Evolutionary conservation across 2,113 vertebrate species (phyloP).

Genomic region (Odocoileus virginianus): DNA sequence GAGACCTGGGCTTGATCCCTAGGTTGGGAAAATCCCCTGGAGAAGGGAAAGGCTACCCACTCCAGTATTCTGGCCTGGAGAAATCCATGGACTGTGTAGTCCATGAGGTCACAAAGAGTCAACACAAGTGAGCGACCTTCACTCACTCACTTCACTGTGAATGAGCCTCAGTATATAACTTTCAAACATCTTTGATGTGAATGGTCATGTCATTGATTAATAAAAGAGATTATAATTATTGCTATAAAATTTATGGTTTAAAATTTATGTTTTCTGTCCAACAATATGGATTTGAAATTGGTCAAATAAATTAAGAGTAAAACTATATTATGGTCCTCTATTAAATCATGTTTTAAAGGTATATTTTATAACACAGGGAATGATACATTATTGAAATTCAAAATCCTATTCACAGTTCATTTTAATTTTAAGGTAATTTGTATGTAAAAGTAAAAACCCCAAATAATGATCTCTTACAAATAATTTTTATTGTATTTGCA

Average conservation of each 20-base stretch:
- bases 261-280: background rate
- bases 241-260: background rate
- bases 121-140: background rate
- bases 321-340: background rate
- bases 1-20: background rate
- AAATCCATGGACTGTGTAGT: background rate
- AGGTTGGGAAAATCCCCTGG: background rate
- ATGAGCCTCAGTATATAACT: background rate
- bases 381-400: background rate
- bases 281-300: background rate
- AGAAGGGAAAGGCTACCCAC: background rate
- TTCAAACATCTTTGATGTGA: background rate
- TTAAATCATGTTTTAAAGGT: background rate
- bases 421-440: background rate
- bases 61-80: background rate
- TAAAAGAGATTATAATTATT: background rate
- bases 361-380: background rate
- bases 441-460: background rate
- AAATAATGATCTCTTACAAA: background rate
- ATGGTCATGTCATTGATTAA: background rate
- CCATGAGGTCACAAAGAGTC: background rate
- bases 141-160: background rate
- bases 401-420: background rate
- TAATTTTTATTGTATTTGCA: background rate
- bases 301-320: background rate